These are phyloP conservation scores for Pseudoatta argentina DNA, from an alignment of 1,140 invertebrate genomes.

Conservation along the genomic window DNA sequence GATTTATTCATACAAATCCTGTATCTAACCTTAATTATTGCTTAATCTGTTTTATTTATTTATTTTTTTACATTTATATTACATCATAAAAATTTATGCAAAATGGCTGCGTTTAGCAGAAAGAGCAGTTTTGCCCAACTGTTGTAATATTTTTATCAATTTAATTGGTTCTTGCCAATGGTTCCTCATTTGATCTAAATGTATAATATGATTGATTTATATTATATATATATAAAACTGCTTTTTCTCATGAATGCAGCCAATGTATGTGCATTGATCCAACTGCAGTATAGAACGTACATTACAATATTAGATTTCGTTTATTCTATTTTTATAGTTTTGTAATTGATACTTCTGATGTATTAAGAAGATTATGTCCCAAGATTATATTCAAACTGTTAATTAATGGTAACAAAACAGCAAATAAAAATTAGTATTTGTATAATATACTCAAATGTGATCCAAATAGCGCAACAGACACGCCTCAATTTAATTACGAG, in stretches of 20 bases:
- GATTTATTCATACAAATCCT: too few relatives aligned
- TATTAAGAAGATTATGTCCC: background rate
- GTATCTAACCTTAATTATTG: background rate
- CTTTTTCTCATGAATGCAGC: too few relatives aligned
- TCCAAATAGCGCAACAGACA: conserved; percentile 3
- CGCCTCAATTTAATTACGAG: conserved; percentile 21
- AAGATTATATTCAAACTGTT: background rate
- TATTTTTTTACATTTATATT: too few relatives aligned
- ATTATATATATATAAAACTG: too few relatives aligned
- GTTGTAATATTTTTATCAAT: too few relatives aligned
- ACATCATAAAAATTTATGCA: too few relatives aligned
- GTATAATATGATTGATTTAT: too few relatives aligned
- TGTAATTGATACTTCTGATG: background rate
- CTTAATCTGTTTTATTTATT: background rate
- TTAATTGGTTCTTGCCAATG: too few relatives aligned
- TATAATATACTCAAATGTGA: conserved; percentile 2
- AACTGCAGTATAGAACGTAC: background rate
- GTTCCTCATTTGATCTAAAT: too few relatives aligned
- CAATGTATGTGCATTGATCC: background rate
- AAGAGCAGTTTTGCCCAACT: too few relatives aligned
- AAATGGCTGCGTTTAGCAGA: too few relatives aligned
- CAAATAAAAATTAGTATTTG: background rate
- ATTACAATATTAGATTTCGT: background rate
- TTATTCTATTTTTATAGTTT: background rate
- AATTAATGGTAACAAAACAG: background rate